Evolutionary conservation across 2,888 invertebrate genomes (phyloP), one percentile per base, ranked within the genome.

Genomic region (Notodonta ziczac): DNA sequence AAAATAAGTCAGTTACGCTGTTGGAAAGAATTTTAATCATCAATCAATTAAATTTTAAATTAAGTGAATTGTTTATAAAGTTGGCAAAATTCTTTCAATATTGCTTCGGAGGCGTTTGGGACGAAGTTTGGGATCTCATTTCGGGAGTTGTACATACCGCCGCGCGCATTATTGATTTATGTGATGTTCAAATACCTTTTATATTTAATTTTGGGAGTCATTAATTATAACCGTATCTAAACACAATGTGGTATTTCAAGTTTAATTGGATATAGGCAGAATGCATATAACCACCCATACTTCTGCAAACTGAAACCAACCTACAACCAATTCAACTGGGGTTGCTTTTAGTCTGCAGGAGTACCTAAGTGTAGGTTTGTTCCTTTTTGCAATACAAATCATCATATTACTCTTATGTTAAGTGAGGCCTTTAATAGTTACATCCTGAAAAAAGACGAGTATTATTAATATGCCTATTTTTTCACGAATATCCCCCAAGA

Each of bases 11-110:
- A 5, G 5, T 9, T n/a, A n/a, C 46, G n/a, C 46, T 46, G 13
- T 9, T 14, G 12, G 48, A 5, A 57, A 51, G 64, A 70, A 59
- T 73, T 76, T 75, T 78, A 76, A 81, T 81, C 75, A 77, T 69
- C 62, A 66, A 69, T 74, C 77, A 78, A 83, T 83, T 80, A 80
- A 73, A 74, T 73, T 79, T 77, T 66, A 70, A 77, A 78, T 78
- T 77, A 69, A 74, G 70, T 67, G 67, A 74, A 77, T 82, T 81
- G 73, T 80, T 78, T 67, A 61, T 58, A 53, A 72, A 78, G 66
- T 78, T 74, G 59, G 46, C 55, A 59, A 63, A 75, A 78, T 82
- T 82, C 77, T 79, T 80, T 69, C 67, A 69, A 75, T 76, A 74
- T 76, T 75, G 61, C 65, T 52, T 67, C 56, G 57, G 58, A 53